Conservation (phyloP, 2,797 vertebrate species). For the Botia almorhae region DNA sequence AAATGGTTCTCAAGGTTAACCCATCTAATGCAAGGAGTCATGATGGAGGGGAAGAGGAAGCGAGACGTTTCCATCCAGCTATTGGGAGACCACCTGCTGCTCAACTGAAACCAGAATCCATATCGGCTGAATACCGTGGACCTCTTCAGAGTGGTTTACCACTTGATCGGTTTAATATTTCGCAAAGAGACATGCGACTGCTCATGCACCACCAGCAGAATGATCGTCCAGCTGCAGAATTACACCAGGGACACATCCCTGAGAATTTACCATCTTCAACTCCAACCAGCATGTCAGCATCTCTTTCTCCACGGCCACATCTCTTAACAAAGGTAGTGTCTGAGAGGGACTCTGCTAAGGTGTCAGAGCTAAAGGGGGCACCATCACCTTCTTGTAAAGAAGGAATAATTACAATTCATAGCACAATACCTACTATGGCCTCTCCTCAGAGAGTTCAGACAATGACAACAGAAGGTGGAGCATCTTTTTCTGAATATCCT, state of each 20-base stretch:
- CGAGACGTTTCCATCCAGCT: constrained; percentile 84
- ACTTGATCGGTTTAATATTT: constrained; percentile 85
- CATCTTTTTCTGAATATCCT: constrained; percentile 89
- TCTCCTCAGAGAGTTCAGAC: constrained; percentile 90
- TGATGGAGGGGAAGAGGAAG: constrained; percentile 88
- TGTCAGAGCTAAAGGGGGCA: constrained; percentile 83
- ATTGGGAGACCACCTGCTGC: constrained; percentile 75
- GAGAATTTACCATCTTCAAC: constrained; percentile 78
- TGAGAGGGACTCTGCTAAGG: constrained; percentile 87
- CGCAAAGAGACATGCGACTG: constrained; percentile 87
- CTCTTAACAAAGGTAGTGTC: constrained; percentile 85
- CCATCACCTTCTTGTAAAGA: constrained; percentile 85
- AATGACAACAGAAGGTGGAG: constrained; percentile 82
- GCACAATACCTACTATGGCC: constrained; percentile 78
- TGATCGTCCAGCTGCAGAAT: constrained; percentile 81
- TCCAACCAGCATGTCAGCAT: constrained; percentile 68
- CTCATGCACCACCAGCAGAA: constrained; percentile 90
- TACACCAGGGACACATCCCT: constrained; percentile 83
- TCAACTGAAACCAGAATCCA: constrained; percentile 85
- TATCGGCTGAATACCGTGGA: constrained; percentile 88
- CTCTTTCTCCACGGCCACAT: constrained; percentile 83
- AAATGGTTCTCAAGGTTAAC: constrained; percentile 89
- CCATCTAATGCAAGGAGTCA: constrained; percentile 75
- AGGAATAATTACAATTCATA: constrained; percentile 86
- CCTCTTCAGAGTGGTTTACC: constrained; percentile 78